Evolutionary conservation across 2,797 vertebrate genomes (phyloP).

Genomic region (Girardinus metallicus): DNA sequence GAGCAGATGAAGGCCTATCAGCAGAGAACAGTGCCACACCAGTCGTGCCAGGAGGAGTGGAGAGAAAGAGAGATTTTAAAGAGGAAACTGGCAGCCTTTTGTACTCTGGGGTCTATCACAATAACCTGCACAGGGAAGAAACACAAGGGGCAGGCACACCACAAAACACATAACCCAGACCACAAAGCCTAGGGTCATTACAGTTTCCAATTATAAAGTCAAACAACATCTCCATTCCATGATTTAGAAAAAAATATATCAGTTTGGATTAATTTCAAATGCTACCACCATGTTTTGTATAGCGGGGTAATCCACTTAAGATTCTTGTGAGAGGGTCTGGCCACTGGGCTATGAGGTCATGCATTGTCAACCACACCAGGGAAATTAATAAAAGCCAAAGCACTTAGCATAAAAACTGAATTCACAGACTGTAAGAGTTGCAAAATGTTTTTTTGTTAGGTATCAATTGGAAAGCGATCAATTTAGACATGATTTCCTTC

Average conservation of each 20-base stretch:
- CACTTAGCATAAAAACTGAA: background rate
- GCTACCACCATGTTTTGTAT: constrained; percentile 51
- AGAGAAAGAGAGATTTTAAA: no score
- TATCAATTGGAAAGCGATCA: background rate
- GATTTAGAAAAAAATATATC: background rate
- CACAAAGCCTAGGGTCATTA: no score
- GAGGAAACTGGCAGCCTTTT: no score
- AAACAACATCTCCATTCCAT: background rate
- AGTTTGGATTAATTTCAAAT: constrained; percentile 45
- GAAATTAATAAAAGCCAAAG: constrained; percentile 51
- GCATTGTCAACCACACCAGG: constrained; percentile 46
- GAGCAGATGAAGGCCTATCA: no score
- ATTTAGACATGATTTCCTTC: background rate
- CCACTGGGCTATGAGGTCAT: constrained; percentile 60
- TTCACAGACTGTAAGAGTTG: background rate
- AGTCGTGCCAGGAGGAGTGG: no score
- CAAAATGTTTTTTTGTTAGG: constrained; percentile 10
- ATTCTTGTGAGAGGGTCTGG: constrained; percentile 64
- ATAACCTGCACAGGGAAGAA: no score
- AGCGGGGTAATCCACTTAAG: constrained; percentile 68
- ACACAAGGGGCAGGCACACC: no score
- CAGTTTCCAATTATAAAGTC: background rate
- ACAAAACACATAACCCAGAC: no score
- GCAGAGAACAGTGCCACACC: no score
- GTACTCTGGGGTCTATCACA: no score